These are phyloP conservation scores for Microctonus brassicae DNA, from an alignment of 2,888 invertebrate species.

Conservation along the genomic window DNA sequence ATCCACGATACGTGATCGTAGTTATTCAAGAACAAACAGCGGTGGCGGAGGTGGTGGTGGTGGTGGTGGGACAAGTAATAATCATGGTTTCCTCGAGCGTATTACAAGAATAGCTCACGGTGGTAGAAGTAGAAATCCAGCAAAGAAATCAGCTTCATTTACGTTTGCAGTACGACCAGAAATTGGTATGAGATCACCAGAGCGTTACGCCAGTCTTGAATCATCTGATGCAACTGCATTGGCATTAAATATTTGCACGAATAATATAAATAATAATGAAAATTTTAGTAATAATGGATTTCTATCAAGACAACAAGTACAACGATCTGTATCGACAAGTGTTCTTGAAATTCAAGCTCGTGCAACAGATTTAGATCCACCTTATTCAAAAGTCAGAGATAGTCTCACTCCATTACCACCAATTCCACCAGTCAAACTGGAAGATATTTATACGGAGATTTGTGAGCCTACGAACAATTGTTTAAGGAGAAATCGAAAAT, in stretches of 20 bases:
- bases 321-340: slow-evolving; percentile 65
- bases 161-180: slow-evolving; percentile 65
- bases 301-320: slow-evolving; percentile 58
- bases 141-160: slow-evolving; percentile 66
- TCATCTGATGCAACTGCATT: slow-evolving; percentile 59
- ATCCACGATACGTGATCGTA: slow-evolving; percentile 63
- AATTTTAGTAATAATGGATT: slow-evolving; percentile 27
- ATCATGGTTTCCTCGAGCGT: slow-evolving; percentile 60
- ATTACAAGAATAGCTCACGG: slow-evolving; percentile 66
- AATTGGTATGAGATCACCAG: slow-evolving; percentile 65
- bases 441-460: slow-evolving; percentile 68
- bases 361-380: slow-evolving; percentile 60
- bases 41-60: slow-evolving; percentile 41
- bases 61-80: slow-evolving; percentile 36
- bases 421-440: slow-evolving; percentile 58
- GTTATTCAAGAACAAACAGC: slow-evolving; percentile 52
- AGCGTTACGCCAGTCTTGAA: slow-evolving; percentile 64
- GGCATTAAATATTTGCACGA: slow-evolving; percentile 39
- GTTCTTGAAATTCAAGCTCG: slow-evolving; percentile 60
- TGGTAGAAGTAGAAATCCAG: slow-evolving; percentile 62
- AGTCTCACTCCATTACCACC: slow-evolving; percentile 62
- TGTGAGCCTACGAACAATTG: slow-evolving; percentile 54
- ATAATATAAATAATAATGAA: slow-evolving; percentile 11
- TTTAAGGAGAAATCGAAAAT: slow-evolving; percentile 35
- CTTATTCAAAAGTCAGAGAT: slow-evolving; percentile 67